Percentiles rank a stretch among this genome's conserved stretches.
phyloP scores from a whole-genome alignment of 2,113 vertebrate species.

The Melanerpes aurifrons region DNA sequence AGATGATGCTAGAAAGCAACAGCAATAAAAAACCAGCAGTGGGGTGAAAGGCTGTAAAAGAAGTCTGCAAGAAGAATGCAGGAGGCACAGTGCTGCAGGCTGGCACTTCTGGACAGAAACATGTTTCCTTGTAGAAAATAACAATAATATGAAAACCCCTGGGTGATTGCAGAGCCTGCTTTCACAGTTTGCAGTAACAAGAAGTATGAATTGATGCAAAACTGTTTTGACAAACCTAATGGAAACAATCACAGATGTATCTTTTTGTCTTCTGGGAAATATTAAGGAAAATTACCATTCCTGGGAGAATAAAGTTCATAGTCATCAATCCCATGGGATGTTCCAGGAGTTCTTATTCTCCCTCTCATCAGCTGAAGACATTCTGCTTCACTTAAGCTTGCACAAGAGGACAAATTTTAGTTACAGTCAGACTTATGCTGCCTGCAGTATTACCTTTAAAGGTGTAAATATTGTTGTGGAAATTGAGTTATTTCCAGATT shows the following conservation, averaged over 20 bases:
- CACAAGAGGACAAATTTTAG: not conserved
- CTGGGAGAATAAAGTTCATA: not conserved
- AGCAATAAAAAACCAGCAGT: not conserved
- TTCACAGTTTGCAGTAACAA: not conserved
- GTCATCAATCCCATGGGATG: not conserved
- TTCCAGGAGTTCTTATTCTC: not conserved
- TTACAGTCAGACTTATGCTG: not conserved
- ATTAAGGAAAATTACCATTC: not conserved
- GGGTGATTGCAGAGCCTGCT: not conserved
- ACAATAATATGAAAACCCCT: not conserved
- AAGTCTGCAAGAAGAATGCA: not conserved
- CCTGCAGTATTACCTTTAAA: not conserved
- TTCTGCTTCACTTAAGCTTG: not conserved
- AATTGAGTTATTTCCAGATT: not conserved
- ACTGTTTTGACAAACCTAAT: not conserved
- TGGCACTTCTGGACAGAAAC: not conserved
- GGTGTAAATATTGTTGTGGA: not conserved
- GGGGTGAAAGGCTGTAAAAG: not conserved
- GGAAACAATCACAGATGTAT: not conserved
- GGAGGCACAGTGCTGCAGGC: not conserved
- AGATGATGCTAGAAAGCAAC: not conserved
- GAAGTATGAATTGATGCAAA: not conserved
- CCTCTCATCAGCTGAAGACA: not conserved
- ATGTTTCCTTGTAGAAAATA: not conserved
- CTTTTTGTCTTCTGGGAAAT: not conserved